phyloP scores from a whole-genome alignment of 2,888 invertebrate species.

The Teinopalpus imperialis region DNA sequence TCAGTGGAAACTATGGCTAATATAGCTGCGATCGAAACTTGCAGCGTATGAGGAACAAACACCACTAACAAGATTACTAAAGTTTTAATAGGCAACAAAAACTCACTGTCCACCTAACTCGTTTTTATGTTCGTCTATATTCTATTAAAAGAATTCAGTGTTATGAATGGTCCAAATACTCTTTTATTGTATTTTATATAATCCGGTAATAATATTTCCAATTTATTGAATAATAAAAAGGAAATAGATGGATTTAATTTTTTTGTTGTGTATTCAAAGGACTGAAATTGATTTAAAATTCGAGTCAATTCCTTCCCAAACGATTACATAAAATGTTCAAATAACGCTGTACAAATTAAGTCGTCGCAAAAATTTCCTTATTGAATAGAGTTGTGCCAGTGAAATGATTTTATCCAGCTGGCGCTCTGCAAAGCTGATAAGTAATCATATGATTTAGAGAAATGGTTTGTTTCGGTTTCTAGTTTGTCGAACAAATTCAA shows the following conservation, averaged over 20 bases:
- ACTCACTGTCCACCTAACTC: too few species aligned
- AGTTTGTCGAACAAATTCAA: slow-evolving; percentile 13
- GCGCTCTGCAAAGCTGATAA: slow-evolving; percentile 17
- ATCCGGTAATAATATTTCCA: too few species aligned
- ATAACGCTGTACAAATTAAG: slow-evolving; percentile 38
- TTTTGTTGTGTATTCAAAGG: slow-evolving; percentile 44
- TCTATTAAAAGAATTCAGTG: too few species aligned
- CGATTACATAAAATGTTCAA: slow-evolving; percentile 39
- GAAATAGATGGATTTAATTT: not conserved
- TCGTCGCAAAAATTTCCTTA: slow-evolving; percentile 31
- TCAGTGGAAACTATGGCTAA: slow-evolving; percentile 55
- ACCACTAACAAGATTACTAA: slow-evolving; percentile 58
- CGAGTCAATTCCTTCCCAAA: slow-evolving; percentile 40
- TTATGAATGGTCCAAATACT: too few species aligned
- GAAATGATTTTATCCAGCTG: slow-evolving; percentile 20
- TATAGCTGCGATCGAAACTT: slow-evolving; percentile 61
- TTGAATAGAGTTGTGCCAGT: slow-evolving; percentile 28
- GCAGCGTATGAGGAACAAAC: slow-evolving; percentile 48
- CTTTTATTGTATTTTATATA: too few species aligned
- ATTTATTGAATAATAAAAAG: too few species aligned
- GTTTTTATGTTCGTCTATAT: too few species aligned
- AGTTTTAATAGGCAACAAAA: slow-evolving; percentile 44
- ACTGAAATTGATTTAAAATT: slow-evolving; percentile 48
- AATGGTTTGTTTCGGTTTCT: slow-evolving; percentile 11
- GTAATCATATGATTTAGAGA: slow-evolving; percentile 20